These are phyloP conservation scores for Leptinotarsa tumamoca DNA, from an alignment of 2,888 invertebrate genomes.

Conservation along the genomic window DNA sequence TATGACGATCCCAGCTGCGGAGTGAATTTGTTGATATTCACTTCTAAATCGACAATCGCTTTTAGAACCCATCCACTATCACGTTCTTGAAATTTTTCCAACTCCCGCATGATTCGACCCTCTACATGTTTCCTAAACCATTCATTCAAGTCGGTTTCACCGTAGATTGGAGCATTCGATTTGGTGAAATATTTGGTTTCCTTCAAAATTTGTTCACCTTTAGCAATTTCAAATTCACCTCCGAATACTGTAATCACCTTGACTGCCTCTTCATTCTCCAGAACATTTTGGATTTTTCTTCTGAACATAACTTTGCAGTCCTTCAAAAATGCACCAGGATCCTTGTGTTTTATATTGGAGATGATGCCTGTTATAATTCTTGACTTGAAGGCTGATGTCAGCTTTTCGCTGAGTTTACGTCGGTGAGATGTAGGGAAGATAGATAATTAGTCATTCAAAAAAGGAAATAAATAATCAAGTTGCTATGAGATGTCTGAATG, in stretches of 20 bases:
- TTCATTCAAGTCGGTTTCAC: conserved; percentile 35
- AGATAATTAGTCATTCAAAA: too few relatives aligned
- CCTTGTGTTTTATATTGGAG: too few relatives aligned
- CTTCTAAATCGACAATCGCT: conserved; percentile 42
- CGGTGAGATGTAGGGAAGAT: too few relatives aligned
- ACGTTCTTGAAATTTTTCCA: conserved; percentile 52
- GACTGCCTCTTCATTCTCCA: conserved; percentile 38
- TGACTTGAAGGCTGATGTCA: too few relatives aligned
- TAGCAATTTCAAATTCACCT: conserved; percentile 40
- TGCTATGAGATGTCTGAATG: too few relatives aligned
- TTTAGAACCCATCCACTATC: conserved; percentile 49
- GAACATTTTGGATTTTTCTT: conserved; percentile 34
- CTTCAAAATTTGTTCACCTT: neutral
- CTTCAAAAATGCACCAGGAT: too few relatives aligned
- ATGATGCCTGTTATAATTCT: too few relatives aligned
- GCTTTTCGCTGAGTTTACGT: too few relatives aligned
- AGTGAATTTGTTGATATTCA: conserved; percentile 51
- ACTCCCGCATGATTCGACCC: conserved; percentile 42
- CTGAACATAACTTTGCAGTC: conserved; percentile 9
- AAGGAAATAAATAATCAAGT: too few relatives aligned
- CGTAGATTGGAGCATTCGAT: conserved; percentile 40
- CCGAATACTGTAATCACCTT: conserved; percentile 44
- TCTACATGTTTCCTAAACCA: conserved; percentile 51
- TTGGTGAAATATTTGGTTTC: conserved; percentile 52
- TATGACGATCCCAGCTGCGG: conserved; percentile 44